Evolutionary conservation across 2,113 vertebrate genomes (phyloP).

Genomic region (Capra hircus): DNA sequence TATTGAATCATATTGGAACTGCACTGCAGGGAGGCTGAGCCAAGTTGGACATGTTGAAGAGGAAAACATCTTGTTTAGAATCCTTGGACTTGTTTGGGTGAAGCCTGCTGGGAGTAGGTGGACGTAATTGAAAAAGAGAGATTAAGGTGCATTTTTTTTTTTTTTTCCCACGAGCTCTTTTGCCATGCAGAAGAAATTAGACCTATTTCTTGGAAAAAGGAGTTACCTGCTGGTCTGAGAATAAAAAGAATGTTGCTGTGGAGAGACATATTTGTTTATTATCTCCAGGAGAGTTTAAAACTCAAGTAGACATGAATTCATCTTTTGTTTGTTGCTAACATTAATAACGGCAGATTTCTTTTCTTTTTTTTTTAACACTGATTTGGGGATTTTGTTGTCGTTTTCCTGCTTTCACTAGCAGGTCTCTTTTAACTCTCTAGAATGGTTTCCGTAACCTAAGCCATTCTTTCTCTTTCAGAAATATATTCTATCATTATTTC

Average conservation of each 20-base stretch:
- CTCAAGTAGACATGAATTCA: background rate
- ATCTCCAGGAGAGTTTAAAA: background rate
- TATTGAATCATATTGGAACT: background rate
- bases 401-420: background rate
- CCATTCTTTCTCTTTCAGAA: background rate
- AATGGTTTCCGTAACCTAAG: background rate
- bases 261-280: background rate
- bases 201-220: conserved; percentile 21
- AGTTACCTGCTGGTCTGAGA: background rate
- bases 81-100: conserved; percentile 1
- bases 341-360: background rate
- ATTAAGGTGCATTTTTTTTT: background rate
- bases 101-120: conserved; percentile 7
- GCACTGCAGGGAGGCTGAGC: background rate
- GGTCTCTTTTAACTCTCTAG: background rate
- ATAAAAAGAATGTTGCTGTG: background rate
- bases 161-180: background rate
- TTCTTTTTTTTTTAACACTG: background rate
- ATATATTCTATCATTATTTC: background rate
- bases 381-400: background rate
- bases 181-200: conserved; percentile 12
- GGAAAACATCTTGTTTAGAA: conserved; percentile 31
- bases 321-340: background rate
- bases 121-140: conserved; percentile 21
- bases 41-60: conserved; percentile 29